These are phyloP conservation scores for Teleogryllus oceanicus DNA, from an alignment of 2,888 invertebrate species.

Conservation along the genomic window DNA sequence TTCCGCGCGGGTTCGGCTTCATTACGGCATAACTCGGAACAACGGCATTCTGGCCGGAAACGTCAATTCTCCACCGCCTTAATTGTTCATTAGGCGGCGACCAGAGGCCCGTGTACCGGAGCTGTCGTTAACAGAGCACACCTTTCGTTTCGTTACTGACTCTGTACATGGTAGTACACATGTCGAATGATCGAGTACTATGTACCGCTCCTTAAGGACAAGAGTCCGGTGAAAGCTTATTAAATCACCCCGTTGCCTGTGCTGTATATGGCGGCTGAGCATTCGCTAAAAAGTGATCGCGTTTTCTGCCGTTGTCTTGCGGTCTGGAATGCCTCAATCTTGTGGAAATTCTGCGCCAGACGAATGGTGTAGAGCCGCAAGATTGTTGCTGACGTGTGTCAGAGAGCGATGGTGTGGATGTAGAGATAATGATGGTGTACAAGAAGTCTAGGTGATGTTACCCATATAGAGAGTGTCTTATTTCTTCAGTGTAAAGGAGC, in stretches of 20 bases:
- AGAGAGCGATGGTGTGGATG: too few species aligned
- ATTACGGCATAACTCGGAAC: slow-evolving; percentile 18
- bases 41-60: slow-evolving; percentile 7
- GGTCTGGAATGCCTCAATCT: too few species aligned
- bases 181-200: background rate
- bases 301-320: background rate
- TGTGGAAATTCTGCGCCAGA: too few species aligned
- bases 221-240: background rate
- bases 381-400: too few species aligned
- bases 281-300: background rate
- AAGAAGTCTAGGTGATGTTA: too few species aligned
- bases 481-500: too few species aligned
- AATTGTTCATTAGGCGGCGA: background rate
- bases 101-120: background rate
- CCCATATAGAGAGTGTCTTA: too few species aligned
- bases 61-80: background rate
- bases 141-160: background rate
- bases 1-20: background rate
- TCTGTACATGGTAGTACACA: background rate
- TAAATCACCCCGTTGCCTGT: background rate
- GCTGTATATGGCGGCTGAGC: background rate
- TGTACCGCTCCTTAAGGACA: background rate
- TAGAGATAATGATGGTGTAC: too few species aligned
- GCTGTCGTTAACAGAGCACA: background rate
- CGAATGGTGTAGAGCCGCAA: too few species aligned